Percentiles rank a stretch among this genome's conserved stretches.
These are phyloP conservation scores for Ephialtes manifestator DNA, from an alignment of 2,888 invertebrate species.

Conservation along the genomic window DNA sequence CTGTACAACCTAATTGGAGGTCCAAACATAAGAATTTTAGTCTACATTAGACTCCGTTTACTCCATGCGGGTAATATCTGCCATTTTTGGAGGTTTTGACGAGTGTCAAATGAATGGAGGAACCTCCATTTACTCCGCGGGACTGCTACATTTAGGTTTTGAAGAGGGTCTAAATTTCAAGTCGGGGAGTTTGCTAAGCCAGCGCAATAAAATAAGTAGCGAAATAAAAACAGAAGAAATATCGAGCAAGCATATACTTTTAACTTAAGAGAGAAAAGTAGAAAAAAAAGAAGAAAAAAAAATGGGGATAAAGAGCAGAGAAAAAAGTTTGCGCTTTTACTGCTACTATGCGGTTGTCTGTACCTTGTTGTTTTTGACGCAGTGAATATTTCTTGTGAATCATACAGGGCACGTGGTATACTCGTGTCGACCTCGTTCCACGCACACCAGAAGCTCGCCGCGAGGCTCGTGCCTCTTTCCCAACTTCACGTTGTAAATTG, in stretches of 20 bases:
- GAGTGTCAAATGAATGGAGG: too few species aligned
- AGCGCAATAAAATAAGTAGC: slow-evolving; percentile 12
- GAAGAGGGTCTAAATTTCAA: too few species aligned
- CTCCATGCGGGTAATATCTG: too few species aligned
- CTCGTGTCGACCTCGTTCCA: slow-evolving; percentile 57
- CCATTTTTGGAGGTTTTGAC: too few species aligned
- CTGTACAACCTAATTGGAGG: too few species aligned
- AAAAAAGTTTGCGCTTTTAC: slow-evolving; percentile 16
- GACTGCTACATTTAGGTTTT: too few species aligned
- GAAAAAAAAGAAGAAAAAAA: background rate
- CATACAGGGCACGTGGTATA: slow-evolving; percentile 63
- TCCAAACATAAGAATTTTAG: too few species aligned
- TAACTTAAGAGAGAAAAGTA: background rate
- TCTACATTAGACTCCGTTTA: too few species aligned
- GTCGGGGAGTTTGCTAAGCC: slow-evolving; percentile 24
- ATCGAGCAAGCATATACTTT: background rate
- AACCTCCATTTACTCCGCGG: too few species aligned
- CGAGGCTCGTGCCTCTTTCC: slow-evolving; percentile 10
- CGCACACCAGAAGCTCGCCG: slow-evolving; percentile 20
- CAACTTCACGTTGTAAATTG: slow-evolving; percentile 45
- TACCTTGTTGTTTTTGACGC: slow-evolving; percentile 6
- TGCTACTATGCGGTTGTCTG: background rate
- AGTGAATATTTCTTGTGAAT: slow-evolving; percentile 49
- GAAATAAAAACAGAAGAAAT: background rate
- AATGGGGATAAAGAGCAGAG: background rate